phyloP scores from a whole-genome alignment of 2,888 invertebrate genomes.

The Cryptus armator region DNA sequence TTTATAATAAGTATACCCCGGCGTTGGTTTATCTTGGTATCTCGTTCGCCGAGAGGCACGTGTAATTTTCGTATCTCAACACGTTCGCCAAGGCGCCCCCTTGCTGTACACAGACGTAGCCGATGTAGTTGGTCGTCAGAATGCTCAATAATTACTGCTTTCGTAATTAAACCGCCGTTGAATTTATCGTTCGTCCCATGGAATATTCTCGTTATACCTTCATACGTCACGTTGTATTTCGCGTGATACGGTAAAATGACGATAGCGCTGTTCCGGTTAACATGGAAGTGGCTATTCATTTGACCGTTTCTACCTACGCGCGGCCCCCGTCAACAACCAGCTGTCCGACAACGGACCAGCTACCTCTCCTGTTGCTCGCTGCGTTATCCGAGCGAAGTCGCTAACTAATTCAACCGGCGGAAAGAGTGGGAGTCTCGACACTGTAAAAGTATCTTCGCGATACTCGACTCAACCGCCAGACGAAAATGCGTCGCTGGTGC shows the following conservation, averaged over 20 bases:
- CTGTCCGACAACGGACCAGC: background rate
- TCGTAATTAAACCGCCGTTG: constrained; percentile 23
- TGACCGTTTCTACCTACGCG: constrained; percentile 5
- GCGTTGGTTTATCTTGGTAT: background rate
- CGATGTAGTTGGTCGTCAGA: constrained; percentile 4
- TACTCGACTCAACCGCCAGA: background rate
- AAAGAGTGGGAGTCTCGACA: background rate
- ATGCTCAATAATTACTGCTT: constrained; percentile 34
- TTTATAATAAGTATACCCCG: constrained; percentile 29
- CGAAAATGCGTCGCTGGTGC: background rate
- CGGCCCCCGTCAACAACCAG: constrained; percentile 1
- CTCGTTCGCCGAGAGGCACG: constrained; percentile 11
- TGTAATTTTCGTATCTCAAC: constrained; percentile 33
- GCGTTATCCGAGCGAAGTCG: background rate
- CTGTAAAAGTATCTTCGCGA: background rate
- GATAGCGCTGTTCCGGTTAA: constrained; percentile 51
- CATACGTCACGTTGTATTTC: background rate
- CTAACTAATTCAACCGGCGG: background rate
- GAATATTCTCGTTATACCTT: background rate
- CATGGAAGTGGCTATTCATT: constrained; percentile 43
- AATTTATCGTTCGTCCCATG: background rate
- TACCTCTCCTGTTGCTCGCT: background rate
- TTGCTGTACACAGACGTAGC: background rate
- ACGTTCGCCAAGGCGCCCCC: background rate
- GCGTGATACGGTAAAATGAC: constrained; percentile 45